Evolutionary conservation across 2,888 invertebrate genomes (phyloP), one percentile per base, ranked within the genome.

Genomic region (Polyommatus iphigenia): DNA sequence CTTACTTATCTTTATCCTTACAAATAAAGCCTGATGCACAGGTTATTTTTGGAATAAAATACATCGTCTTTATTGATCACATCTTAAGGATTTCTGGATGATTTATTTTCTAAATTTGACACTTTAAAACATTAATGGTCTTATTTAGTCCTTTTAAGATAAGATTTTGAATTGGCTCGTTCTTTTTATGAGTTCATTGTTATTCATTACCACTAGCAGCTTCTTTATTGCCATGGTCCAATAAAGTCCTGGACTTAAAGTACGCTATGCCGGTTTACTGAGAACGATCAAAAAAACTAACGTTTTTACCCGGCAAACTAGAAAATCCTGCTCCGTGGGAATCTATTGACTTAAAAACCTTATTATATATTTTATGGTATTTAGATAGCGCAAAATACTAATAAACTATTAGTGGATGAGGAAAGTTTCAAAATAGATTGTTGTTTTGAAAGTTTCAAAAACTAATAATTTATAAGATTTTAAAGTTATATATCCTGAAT

Each of bases 271-370:
- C 7, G 75, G n/a, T 50, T 78, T 80, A 78, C 78, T 76, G 71
- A 76, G 73, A 77, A 76, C 20, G 76, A 77, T 78, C 79, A 80
- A 80, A 82, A 82, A 81, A 79, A 72, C 62, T 79, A 80, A 79
- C 77, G 72, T 77, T 80, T 77, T 79, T 71, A 75, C 54, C 77
- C 79, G 71, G 81, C 78, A 81, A 81, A 81, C 81, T 80, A 78
- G 82, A 81, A 80, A 77, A 78, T 80, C 81, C 77, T 77, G 82
- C 77, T 80, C 72, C 81, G 82, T 83, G 83, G 81, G 83, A 83
- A 83, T 80, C 41, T 71, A 71, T 78, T 78, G 78, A 59, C 57
- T 59, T 73, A 36, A 73, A 32, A 75, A 29, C 24, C 15, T 46
- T 29, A 50, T 50, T 54, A 75, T 29, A 75, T 24, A 24, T 24